Evolutionary conservation across 2,888 invertebrate species (phyloP), one percentile per base, ranked within the genome.

Genomic region (Campaea margaritaria): DNA sequence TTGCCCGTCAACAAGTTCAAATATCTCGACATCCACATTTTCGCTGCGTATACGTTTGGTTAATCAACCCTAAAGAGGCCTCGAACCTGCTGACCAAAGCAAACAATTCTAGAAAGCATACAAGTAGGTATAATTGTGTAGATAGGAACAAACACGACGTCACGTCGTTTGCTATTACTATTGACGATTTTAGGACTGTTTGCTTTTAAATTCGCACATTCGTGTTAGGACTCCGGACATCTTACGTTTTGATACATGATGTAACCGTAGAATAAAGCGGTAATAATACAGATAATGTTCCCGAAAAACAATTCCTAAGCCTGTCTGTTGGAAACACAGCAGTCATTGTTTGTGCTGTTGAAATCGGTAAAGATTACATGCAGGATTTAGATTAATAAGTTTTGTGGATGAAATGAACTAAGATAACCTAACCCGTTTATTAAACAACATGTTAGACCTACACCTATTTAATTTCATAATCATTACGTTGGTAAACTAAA

Each of bases 61-160:
- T n/a, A n/a, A 15, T 15, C 9, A 51, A 42, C 21, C 16, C 38
- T 14, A 14, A 10, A 28, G 58, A 14, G 39, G 57, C 50, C 51
- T 28, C 51, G 13, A 47, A 41, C 31, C 13, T 50, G 15, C 38
- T 50, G 12, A 21, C 21, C 39, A 46, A 50, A 46, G 14, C 36
- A 51, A 36, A 51, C 31, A 57, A 12, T 13, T 12, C 12, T 47
- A 52, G 36, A 58, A 58, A 58, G 52, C 52, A 42, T 21, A 12
- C 10, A 48, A 7, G 13, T 11, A 38, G 16, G 8, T 12, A 21
- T 42, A 16, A 36, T 9, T 14, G 7, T n/a, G 10, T 28, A 7
- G 13, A 41, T 41, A 21, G 15, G 9, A 28, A 34, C 46, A 46
- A 36, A 51, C 16, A 36, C 7, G 16, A 46, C 21, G 58, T 42